Conservation (phyloP, 92 coral and sea anemone genomes). For the Zoanthus gigantus region DNA sequence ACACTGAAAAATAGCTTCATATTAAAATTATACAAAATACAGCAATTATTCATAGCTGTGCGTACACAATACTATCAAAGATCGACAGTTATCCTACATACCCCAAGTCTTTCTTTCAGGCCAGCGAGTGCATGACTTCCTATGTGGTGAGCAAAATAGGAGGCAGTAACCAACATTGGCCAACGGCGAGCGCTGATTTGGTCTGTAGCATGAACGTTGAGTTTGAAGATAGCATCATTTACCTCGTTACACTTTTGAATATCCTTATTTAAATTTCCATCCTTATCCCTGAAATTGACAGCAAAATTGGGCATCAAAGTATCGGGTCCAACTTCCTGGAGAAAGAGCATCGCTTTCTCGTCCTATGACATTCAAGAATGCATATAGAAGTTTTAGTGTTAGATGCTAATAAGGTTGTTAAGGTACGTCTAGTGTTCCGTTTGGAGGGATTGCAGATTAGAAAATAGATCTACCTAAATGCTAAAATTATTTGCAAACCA, state of each 20-base stretch:
- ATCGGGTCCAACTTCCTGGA: conserved; percentile 68
- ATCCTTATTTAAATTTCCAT: conserved; percentile 4
- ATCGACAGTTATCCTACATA: neutral
- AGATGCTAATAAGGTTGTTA: too few species aligned
- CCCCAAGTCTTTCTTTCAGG: conserved; percentile 53
- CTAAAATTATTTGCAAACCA: too few species aligned
- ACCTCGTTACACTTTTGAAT: neutral
- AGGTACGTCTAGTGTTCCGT: too few species aligned
- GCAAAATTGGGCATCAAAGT: conserved; percentile 71
- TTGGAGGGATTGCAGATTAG: too few species aligned
- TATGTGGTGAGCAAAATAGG: conserved; percentile 42
- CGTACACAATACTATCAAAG: too few species aligned
- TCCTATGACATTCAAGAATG: conserved; percentile 9
- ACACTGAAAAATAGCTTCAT: too few species aligned
- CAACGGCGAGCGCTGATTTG: conserved; percentile 47
- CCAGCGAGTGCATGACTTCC: conserved; percentile 37
- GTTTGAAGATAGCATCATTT: conserved; percentile 52
- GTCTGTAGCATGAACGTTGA: conserved; percentile 50
- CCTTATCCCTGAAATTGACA: conserved; percentile 49
- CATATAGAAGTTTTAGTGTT: neutral
- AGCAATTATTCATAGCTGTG: too few species aligned
- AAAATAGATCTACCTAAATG: too few species aligned
- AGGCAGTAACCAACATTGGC: conserved; percentile 62
- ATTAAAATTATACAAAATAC: too few species aligned
- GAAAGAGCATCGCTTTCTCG: conserved; percentile 53